Base-by-base conservation (phyloP, 1,140 invertebrate genomes). In the Varroa destructor region DNA sequence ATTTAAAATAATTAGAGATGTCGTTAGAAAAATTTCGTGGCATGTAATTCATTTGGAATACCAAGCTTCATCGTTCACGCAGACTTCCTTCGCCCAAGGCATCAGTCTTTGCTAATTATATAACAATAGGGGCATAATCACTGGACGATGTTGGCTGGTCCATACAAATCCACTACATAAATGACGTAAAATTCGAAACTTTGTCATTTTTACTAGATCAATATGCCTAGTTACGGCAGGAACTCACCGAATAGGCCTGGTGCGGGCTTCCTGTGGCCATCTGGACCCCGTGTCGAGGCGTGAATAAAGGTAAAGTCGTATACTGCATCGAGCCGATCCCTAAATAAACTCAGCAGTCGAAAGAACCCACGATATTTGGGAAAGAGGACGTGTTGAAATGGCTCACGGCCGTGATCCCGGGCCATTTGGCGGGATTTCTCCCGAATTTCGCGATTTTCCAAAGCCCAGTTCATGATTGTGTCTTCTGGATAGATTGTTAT, bases 401-500 rank as follows among this genome's bases (percentile, higher is more conserved):
- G 75, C 61, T 74, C 75, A 14, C 80, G 74, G 8, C 46, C 46
- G 4, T 51, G 46, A 8, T 51, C 46, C 4, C 46, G 46, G 8
- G 46, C 46, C 46, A 8, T 51, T 51, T 51, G 46, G 46, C 46
- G 46, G 8, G 46, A 51, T 51, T 51, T 51, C 8, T 51, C 46
- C 46, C 46, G 46, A 51, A 51, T 51, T 51, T 51, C 46, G 46
- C 46, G 46, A 51, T 8, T 51, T 12, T 79, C 77, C 12, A 82
- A 80, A 73, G 46, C 46, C 46, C 46, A 51, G 46, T 82, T 81
- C 74, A 77, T 84, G 54, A 84, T 75, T 10, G 84, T 85, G 51
- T 83, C 84, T 75, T 85, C 84, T 37, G 84, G 84, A 75, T 84
- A 85, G 43, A 85, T 79, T 1, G 83, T 78, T 74, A 85, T 75